A percentile compares a stretch with the other conserved stretches of the same genome.
These are phyloP conservation scores for Teleopsis dalmanni DNA, from an alignment of 1,140 invertebrate genomes.

Conservation along the genomic window DNA sequence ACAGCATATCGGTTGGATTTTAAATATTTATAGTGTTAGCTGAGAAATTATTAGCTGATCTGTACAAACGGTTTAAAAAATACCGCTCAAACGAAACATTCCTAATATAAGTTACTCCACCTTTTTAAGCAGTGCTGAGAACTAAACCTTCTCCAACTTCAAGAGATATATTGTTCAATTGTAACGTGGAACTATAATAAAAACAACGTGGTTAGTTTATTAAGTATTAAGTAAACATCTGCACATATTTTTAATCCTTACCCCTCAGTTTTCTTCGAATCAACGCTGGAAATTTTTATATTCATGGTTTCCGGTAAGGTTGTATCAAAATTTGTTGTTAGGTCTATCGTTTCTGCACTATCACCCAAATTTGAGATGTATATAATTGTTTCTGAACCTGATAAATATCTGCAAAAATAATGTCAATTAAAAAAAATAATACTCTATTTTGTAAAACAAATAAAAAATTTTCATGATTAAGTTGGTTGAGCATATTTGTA, in stretches of 20 bases:
- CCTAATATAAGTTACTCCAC: too few species aligned
- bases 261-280: conserved; percentile 16
- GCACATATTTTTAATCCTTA: too few species aligned
- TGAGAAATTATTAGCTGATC: too few species aligned
- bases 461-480: too few species aligned
- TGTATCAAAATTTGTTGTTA: conserved; percentile 20
- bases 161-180: background rate
- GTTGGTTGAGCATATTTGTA: too few species aligned
- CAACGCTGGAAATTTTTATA: conserved; percentile 22
- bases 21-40: too few species aligned
- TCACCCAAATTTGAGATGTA: conserved; percentile 25
- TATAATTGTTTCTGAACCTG: conserved; percentile 13
- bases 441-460: background rate
- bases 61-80: too few species aligned
- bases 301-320: conserved; percentile 12
- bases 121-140: background rate
- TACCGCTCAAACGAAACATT: too few species aligned
- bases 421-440: background rate
- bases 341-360: conserved; percentile 4
- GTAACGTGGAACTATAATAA: background rate
- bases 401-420: background rate
- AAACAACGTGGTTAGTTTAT: too few species aligned
- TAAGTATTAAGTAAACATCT: too few species aligned
- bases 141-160: conserved; percentile 7
- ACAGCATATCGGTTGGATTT: too few species aligned